Conservation (phyloP, 2,888 invertebrate genomes). For the Xestia sexstrigata region DNA sequence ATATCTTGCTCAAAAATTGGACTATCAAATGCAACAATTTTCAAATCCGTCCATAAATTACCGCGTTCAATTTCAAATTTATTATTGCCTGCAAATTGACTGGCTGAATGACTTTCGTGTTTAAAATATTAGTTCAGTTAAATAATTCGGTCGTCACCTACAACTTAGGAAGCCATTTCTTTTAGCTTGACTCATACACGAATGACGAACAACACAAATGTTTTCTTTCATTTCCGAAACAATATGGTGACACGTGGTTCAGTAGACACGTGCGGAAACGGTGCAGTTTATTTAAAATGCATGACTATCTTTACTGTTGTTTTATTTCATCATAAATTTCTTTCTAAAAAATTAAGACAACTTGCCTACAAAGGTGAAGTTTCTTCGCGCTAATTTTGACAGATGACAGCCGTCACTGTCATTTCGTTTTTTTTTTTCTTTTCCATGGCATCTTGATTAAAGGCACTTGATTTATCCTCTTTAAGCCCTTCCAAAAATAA, state of each 20-base stretch:
- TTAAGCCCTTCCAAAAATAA: background rate
- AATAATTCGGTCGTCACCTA: background rate
- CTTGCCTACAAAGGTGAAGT: background rate
- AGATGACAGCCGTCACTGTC: conserved; percentile 5
- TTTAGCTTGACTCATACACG: background rate
- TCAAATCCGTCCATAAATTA: background rate
- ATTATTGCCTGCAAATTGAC: too few species aligned
- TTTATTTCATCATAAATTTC: conserved; percentile 10
- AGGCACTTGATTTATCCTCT: background rate
- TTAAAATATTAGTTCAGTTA: background rate
- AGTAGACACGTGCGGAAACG: conserved; percentile 11
- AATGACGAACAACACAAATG: conserved; percentile 15
- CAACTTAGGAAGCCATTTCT: background rate
- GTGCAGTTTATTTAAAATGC: conserved; percentile 35
- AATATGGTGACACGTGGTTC: conserved; percentile 21
- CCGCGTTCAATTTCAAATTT: too few species aligned
- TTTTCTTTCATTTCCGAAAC: conserved; percentile 29
- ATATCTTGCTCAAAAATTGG: background rate
- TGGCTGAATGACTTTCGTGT: background rate
- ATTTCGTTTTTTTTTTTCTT: background rate
- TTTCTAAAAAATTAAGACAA: background rate
- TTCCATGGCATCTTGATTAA: background rate
- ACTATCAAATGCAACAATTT: background rate
- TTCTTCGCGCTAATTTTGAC: conserved; percentile 25
- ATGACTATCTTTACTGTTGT: conserved; percentile 31